These are phyloP conservation scores for Neofelis nebulosa DNA, from an alignment of 2,113 vertebrate genomes.

Conservation along the genomic window DNA sequence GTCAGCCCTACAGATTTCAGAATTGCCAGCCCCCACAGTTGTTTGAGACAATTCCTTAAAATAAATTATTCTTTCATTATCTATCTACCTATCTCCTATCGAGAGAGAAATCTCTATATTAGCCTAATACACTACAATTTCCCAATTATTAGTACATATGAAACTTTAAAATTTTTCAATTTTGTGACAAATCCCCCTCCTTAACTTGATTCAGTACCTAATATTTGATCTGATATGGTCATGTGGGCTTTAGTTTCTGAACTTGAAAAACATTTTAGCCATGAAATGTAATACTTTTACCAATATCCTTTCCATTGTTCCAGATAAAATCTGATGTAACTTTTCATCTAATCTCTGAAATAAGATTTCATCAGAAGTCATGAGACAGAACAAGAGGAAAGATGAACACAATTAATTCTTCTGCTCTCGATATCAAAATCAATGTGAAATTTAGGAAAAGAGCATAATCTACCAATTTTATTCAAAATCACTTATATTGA, in stretches of 20 bases:
- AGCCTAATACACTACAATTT: not conserved
- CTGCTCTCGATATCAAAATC: not conserved
- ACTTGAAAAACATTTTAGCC: constrained; percentile 19
- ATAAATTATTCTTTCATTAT: not conserved
- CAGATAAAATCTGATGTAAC: constrained; percentile 25
- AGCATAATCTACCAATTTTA: not conserved
- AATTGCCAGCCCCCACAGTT: not conserved
- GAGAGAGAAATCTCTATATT: not conserved
- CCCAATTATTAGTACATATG: not conserved
- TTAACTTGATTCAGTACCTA: not conserved
- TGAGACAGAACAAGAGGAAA: constrained; percentile 5
- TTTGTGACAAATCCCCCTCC: not conserved
- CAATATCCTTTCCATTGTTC: not conserved
- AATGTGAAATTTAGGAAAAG: not conserved
- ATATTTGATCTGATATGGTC: not conserved
- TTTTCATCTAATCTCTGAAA: constrained; percentile 47
- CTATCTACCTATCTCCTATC: not conserved
- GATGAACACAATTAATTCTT: not conserved
- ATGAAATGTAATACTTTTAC: not conserved
- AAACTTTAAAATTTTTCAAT: not conserved
- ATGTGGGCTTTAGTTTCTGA: not conserved
- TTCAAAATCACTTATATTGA: not conserved
- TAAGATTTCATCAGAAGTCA: constrained; percentile 22
- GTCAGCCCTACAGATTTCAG: not conserved
- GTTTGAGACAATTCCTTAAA: not conserved